A percentile compares a stretch with the other conserved stretches of the same genome.
Conservation (phyloP, 2,797 vertebrate species). For the Cryptoprocta ferox region DNA sequence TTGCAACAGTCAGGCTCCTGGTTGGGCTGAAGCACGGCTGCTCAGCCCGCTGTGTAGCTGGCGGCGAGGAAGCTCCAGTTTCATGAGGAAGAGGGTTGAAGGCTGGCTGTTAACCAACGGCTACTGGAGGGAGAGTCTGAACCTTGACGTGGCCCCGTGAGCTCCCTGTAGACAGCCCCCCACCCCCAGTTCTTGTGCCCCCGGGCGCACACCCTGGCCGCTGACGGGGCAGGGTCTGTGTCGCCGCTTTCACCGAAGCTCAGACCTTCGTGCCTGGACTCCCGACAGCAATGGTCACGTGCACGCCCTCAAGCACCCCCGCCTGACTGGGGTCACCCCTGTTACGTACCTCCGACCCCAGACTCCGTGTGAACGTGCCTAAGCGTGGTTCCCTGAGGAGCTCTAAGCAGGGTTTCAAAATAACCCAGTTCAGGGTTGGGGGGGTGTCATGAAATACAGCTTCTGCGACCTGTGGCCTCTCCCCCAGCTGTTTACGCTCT, state of each 20-base stretch:
- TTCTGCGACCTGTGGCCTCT: not conserved
- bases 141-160: too few species aligned
- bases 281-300: not conserved
- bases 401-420: not conserved
- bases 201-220: not conserved
- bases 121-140: not conserved
- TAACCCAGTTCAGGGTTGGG: not conserved
- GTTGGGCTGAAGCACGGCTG: not conserved
- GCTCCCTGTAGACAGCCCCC: not conserved
- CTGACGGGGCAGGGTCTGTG: not conserved
- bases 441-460: too few species aligned
- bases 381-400: not conserved
- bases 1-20: accelerated
- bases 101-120: not conserved
- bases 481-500: not conserved
- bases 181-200: not conserved
- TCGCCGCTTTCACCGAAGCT: not conserved
- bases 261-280: not conserved
- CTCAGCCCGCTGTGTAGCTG: not conserved
- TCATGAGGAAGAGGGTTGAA: not conserved
- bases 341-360: not conserved
- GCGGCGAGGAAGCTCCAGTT: not conserved
- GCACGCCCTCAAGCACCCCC: not conserved
- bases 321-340: not conserved
- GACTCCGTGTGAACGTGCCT: not conserved